These are phyloP conservation scores for Nothocercus julius DNA, from an alignment of 2,113 vertebrate genomes.

Conservation along the genomic window DNA sequence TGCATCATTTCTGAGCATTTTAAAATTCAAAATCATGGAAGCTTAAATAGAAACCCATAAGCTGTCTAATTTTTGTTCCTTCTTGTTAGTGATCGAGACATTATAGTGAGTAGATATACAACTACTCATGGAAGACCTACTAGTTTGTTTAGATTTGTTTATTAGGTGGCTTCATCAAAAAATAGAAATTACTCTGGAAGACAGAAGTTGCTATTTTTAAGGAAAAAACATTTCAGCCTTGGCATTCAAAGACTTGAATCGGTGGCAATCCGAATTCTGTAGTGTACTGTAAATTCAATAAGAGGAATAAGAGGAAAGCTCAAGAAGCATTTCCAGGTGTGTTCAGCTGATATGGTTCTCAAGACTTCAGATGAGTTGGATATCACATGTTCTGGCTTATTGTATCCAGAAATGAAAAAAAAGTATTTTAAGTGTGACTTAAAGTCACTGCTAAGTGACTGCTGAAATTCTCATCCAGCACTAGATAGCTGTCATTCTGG, in stretches of 20 bases:
- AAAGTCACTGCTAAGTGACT: not conserved
- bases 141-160: constrained; percentile 6
- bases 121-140: not conserved
- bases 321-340: constrained; percentile 35
- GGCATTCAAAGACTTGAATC: constrained; percentile 22
- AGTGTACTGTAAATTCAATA: constrained; percentile 5
- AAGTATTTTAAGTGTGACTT: not conserved
- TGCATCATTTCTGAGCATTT: not conserved
- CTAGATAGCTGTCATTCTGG: not conserved
- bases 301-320: constrained; percentile 14
- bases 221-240: constrained; percentile 9
- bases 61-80: constrained; percentile 1
- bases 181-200: constrained; percentile 3
- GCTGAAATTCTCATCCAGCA: not conserved
- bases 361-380: not conserved
- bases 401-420: constrained; percentile 42
- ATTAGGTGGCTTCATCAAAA: constrained; percentile 1
- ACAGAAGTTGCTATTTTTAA: constrained; percentile 52
- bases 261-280: constrained; percentile 18
- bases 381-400: not conserved
- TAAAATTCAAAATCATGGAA: not conserved
- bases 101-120: constrained; percentile 24
- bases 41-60: constrained; percentile 10
- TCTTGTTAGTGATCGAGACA: not conserved
- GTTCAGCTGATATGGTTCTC: not conserved